These are phyloP conservation scores for Cephus pygmeus DNA, from an alignment of 2,888 invertebrate genomes.

Conservation along the genomic window DNA sequence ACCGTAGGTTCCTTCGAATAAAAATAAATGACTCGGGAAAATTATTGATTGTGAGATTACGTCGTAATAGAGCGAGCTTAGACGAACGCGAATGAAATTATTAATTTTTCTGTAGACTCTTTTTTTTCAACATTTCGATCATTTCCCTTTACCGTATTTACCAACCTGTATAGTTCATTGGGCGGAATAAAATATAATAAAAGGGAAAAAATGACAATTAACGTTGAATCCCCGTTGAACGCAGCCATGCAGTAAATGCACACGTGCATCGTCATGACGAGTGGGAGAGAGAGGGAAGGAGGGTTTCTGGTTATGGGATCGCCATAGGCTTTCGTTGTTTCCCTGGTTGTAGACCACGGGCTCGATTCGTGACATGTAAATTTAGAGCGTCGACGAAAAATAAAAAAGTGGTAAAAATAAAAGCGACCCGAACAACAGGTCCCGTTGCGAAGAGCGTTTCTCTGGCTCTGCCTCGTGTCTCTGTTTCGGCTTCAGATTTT, in stretches of 20 bases:
- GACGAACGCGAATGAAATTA: background rate
- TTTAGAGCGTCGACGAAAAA: conserved; percentile 22
- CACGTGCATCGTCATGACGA: conserved; percentile 25
- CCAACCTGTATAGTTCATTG: background rate
- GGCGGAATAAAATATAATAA: background rate
- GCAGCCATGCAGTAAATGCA: conserved; percentile 39
- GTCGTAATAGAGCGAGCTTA: background rate
- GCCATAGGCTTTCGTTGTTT: conserved; percentile 22
- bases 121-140: background rate
- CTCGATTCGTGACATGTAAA: conserved; percentile 39
- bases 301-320: conserved; percentile 14
- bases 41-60: background rate
- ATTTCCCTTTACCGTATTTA: too few relatives aligned
- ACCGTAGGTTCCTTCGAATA: background rate
- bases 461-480: background rate
- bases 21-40: background rate
- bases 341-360: conserved; percentile 8
- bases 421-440: background rate
- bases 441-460: background rate
- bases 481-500: background rate
- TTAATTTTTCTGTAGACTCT: background rate
- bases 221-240: conserved; percentile 37
- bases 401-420: background rate
- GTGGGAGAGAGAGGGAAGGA: conserved; percentile 10
- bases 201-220: conserved; percentile 35